Evolutionary conservation across 2,888 invertebrate species (phyloP), one percentile per base, ranked within the genome.

Genomic region (Congeria kusceri): DNA sequence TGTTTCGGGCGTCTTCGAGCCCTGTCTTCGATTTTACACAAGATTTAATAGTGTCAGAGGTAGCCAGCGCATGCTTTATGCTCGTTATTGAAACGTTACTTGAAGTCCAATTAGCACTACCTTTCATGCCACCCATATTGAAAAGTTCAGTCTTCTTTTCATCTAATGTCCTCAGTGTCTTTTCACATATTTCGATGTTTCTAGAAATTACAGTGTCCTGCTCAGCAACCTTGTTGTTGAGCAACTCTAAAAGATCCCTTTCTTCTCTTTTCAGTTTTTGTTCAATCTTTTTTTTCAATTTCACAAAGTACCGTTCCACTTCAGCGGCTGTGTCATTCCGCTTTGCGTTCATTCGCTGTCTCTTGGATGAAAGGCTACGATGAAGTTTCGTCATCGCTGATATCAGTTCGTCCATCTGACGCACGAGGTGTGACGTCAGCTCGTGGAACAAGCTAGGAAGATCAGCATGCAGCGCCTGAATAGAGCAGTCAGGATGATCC

Each of bases 341-440:
- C 49, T 80, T 80, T 20, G 69, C 66, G n/a, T 73, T 18, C 79
- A 78, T 79, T 27, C 81, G 47, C 28, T 81, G 75, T 23, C 67
- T 73, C 61, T 79, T 80, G 53, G 69, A 66, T 0, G 58, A 49
- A 44, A 80, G 39, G 4, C 29, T 20, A 28, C 44, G 29, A 7
- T 76, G 70, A 32, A 80, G 61, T 13, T 66, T 67, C n/a, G 59
- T 73, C 27, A 77, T 29, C 4, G 70, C 68, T 9, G 64, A 20
- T 27, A 62, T 62, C 61, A 70, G 63, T 7, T 47, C 39, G 25
- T 77, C 72, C 28, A 72, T 76, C 27, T 78, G 68, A 5, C 20
- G 46, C 13, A 25, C 57, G 0, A 79, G 46, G 7, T 62, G 46
- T 15, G 59, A 56, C 20, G 72, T 69, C 13, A 83, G n/a, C 7